phyloP scores from a whole-genome alignment of 2,113 vertebrate genomes.

The Anarhynchus alexandrinus region DNA sequence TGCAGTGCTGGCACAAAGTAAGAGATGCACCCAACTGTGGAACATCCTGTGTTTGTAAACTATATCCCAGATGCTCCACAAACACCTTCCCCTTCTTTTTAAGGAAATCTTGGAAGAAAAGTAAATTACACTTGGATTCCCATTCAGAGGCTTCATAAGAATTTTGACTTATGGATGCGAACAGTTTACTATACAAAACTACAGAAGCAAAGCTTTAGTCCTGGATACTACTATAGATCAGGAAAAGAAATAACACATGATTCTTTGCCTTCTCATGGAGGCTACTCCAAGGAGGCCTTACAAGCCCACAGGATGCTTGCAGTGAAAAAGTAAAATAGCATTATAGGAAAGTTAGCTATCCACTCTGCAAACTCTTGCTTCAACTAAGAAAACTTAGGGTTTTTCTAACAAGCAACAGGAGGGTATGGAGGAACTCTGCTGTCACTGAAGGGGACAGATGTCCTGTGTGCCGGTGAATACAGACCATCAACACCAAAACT shows the following conservation, averaged over 20 bases:
- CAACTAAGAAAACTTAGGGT: fast-evolving
- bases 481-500: background rate
- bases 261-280: background rate
- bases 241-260: background rate
- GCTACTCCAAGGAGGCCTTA: background rate
- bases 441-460: background rate
- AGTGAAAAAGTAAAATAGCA: background rate
- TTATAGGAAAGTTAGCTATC: background rate
- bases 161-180: background rate
- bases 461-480: background rate
- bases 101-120: background rate
- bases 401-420: background rate
- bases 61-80: background rate
- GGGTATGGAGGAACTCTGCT: background rate
- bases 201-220: background rate
- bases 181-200: background rate
- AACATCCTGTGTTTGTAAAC: background rate
- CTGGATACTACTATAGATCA: background rate
- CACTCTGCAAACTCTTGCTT: background rate
- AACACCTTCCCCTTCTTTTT: background rate
- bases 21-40: background rate
- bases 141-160: background rate
- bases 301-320: background rate
- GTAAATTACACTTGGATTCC: background rate
- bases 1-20: background rate